phyloP scores from a whole-genome alignment of 1,140 invertebrate genomes.

The Eupeodes corollae region DNA sequence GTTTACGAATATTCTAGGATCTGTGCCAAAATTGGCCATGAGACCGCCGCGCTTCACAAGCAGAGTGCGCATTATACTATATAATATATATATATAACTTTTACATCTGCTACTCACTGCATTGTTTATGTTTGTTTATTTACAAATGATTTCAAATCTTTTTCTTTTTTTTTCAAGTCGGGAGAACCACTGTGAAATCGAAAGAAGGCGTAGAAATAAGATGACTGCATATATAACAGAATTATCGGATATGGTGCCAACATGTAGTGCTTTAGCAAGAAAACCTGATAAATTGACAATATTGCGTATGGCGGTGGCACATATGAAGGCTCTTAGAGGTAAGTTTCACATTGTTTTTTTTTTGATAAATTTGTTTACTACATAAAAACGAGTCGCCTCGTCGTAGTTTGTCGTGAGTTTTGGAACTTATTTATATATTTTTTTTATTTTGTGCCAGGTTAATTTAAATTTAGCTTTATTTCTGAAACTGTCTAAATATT shows the following conservation, averaged over 20 bases:
- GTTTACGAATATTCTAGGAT: too few species aligned
- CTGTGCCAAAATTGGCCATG: too few species aligned
- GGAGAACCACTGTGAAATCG: constrained; percentile 99
- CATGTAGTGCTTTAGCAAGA: constrained; percentile 89
- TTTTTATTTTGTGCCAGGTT: too few species aligned
- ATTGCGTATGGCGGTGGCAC: constrained; percentile 96
- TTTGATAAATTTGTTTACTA: neutral
- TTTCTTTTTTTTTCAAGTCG: constrained; percentile 47
- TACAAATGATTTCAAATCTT: constrained; percentile 6
- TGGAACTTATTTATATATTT: too few species aligned
- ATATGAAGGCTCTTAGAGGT: constrained; percentile 80
- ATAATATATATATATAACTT: neutral
- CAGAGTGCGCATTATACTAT: neutral
- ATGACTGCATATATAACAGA: constrained; percentile 99
- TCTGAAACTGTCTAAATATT: too few species aligned
- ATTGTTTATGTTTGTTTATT: constrained; percentile 30
- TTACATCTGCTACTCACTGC: constrained; percentile 28
- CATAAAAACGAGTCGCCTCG: too few species aligned
- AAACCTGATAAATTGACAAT: constrained; percentile 99
- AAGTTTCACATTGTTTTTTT: neutral
- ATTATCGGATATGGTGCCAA: constrained; percentile 99
- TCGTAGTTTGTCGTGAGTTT: too few species aligned
- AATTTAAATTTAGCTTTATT: too few species aligned
- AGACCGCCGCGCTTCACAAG: neutral
- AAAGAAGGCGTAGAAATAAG: constrained; percentile 94